Evolutionary conservation across 2,797 vertebrate genomes (phyloP).

Genomic region (Otus scops): DNA sequence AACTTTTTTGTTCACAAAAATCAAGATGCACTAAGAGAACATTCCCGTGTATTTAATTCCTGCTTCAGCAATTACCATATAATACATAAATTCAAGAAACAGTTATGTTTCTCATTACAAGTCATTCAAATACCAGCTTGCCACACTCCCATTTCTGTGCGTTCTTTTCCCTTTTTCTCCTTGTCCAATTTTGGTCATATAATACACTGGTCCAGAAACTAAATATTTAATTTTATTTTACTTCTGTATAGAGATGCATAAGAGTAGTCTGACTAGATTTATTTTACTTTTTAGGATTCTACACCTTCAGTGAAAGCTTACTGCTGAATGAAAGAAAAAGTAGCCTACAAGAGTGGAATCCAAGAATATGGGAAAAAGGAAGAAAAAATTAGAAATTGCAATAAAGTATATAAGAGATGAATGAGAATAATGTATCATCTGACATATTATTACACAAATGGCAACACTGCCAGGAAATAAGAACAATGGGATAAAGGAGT

Average conservation of each 20-base stretch:
- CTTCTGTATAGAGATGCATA: neutral
- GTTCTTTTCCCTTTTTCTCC: neutral
- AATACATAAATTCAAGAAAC: neutral
- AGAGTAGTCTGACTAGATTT: neutral
- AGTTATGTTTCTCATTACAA: neutral
- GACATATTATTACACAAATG: neutral
- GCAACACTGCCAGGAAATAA: neutral
- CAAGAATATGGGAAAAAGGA: neutral
- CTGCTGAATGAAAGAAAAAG: neutral
- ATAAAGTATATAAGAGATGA: neutral
- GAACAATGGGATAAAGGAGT: neutral
- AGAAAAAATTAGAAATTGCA: neutral
- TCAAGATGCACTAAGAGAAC: neutral
- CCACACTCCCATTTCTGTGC: neutral
- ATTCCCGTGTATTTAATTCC: neutral
- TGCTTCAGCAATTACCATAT: neutral
- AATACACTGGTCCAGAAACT: neutral
- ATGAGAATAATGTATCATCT: neutral
- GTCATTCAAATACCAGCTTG: neutral
- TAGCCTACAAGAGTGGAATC: neutral
- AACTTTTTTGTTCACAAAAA: neutral
- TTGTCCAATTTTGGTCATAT: neutral
- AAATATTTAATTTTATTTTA: neutral
- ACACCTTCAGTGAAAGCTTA: neutral
- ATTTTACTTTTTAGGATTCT: neutral